Evolutionary conservation across 2,113 vertebrate species (phyloP).

Genomic region (Gymnogyps californianus): DNA sequence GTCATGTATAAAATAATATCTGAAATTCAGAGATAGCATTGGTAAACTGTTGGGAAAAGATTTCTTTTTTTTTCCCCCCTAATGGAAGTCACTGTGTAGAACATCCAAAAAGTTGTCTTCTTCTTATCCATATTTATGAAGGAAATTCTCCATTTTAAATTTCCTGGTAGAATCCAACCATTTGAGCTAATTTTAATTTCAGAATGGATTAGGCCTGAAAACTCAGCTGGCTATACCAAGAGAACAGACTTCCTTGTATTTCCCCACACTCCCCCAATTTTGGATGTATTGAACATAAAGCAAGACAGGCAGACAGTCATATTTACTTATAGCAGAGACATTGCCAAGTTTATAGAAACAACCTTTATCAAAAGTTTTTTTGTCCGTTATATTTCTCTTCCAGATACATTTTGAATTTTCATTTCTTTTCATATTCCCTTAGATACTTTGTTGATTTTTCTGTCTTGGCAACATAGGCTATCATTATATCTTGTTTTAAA

Average conservation of each 20-base stretch:
- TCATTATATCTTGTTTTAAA: constrained; percentile 67
- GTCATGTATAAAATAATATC: neutral
- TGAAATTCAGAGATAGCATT: neutral
- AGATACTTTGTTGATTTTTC: constrained; percentile 64
- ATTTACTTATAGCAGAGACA: constrained; percentile 25
- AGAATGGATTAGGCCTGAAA: constrained; percentile 51
- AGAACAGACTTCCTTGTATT: constrained; percentile 54
- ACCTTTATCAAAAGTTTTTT: constrained; percentile 57
- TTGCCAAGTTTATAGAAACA: constrained; percentile 50
- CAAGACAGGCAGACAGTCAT: constrained; percentile 34
- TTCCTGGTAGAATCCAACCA: constrained; percentile 12
- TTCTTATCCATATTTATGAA: constrained; percentile 49
- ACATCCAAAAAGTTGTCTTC: constrained; percentile 38
- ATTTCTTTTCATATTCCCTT: constrained; percentile 61
- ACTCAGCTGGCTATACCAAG: neutral
- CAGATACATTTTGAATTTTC: constrained; percentile 52
- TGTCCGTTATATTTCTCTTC: constrained; percentile 40
- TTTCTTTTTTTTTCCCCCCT: neutral
- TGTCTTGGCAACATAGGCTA: constrained; percentile 52
- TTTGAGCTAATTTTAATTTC: constrained; percentile 46
- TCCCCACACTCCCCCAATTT: neutral
- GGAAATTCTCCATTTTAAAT: constrained; percentile 41
- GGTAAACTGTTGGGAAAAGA: neutral
- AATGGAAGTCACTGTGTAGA: neutral
- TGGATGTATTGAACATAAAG: neutral